Evolutionary conservation across 2,888 invertebrate genomes (phyloP).

Genomic region (Acronicta aceris): DNA sequence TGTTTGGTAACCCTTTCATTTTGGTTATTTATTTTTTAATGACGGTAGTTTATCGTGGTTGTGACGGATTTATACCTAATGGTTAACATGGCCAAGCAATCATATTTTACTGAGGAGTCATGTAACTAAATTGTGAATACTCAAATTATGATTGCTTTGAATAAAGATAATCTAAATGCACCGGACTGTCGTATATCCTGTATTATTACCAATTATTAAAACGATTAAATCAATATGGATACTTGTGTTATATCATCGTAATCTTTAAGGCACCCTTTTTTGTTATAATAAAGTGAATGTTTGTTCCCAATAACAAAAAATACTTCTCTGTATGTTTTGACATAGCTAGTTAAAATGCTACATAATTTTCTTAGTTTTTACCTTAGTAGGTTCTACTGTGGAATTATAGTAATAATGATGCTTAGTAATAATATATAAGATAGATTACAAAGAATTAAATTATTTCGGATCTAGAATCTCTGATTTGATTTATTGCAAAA

Average conservation of each 20-base stretch:
- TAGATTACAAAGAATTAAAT: no score
- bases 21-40: conserved; percentile 10
- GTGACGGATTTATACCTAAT: not conserved
- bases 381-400: no score
- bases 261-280: not conserved
- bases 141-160: conserved; percentile 1
- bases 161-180: conserved; percentile 11
- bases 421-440: no score
- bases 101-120: not conserved
- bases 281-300: not conserved
- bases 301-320: no score
- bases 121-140: conserved; percentile 4
- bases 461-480: not conserved
- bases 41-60: conserved; percentile 1
- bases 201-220: not conserved
- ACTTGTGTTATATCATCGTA: not conserved
- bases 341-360: no score
- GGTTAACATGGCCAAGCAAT: not conserved
- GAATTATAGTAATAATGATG: no score
- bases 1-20: conserved; percentile 24
- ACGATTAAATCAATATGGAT: not conserved
- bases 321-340: not conserved
- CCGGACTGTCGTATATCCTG: not conserved
- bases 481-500: not conserved
- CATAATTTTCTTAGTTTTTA: no score